Percentiles rank a stretch among this genome's conserved stretches.
These are phyloP conservation scores for Nymphicus hollandicus DNA, from an alignment of 2,113 vertebrate species.

Conservation along the genomic window DNA sequence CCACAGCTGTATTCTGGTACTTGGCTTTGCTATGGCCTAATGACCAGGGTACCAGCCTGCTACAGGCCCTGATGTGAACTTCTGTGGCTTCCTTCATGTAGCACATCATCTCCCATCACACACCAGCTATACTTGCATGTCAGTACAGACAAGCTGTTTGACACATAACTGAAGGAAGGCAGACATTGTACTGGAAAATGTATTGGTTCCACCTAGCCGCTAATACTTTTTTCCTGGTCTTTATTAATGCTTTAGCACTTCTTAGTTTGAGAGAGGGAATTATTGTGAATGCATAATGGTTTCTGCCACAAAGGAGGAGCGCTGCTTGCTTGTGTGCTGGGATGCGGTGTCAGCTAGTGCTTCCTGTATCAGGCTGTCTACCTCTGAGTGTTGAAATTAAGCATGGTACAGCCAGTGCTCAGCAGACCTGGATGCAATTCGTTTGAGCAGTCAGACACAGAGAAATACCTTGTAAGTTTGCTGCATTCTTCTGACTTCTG, in stretches of 20 bases:
- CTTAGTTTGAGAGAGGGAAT: not conserved
- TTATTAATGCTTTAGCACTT: not conserved
- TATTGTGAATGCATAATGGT: rapidly evolving
- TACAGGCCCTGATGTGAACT: not conserved
- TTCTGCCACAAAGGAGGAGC: not conserved
- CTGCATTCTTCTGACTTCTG: not conserved
- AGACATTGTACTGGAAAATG: not conserved
- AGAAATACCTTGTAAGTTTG: not conserved
- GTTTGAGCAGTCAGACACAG: not conserved
- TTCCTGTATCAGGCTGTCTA: not conserved
- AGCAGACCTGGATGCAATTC: not conserved
- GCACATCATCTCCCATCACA: not conserved
- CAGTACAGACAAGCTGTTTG: not conserved
- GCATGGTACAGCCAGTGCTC: not conserved
- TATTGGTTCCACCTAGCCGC: not conserved
- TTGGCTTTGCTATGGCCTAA: not conserved
- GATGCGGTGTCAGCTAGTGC: not conserved
- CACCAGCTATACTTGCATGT: rapidly evolving
- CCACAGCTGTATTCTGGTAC: not conserved
- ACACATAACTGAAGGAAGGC: not conserved
- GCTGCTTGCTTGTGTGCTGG: not conserved
- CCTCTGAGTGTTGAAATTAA: not conserved
- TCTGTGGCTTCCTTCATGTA: not conserved
- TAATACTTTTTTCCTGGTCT: not conserved
- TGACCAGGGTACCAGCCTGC: not conserved